Base-by-base conservation (phyloP, 1,140 invertebrate species). In the Agrilus planipennis region DNA sequence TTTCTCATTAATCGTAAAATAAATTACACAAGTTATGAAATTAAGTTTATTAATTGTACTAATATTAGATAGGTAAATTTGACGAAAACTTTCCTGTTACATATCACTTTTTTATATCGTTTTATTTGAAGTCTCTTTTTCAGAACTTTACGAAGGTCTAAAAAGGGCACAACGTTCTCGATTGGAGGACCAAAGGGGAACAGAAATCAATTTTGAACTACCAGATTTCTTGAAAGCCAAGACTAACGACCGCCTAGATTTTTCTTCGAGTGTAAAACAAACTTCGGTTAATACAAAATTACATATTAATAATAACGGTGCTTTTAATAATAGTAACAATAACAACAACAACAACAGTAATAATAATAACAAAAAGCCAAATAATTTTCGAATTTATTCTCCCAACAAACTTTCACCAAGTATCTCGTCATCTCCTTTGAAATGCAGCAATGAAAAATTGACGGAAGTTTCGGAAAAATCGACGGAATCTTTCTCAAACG, bases 151-250 rank as follows among this genome's bases (percentile, higher is more conserved):
- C 48, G 83, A 86, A 58, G 79, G 82, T 19, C 60, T 87, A 43
- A 83, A 83, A 59, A 67, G 79, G 45, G 81, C 80, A 2, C 83
- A 87, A 58, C 61, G 77, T 46, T 73, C 73, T 34, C 67, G 84
- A 16, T 59, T 88, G 29, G 84, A 88, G 58, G 84, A 88, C 59
- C 84, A 89, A 61, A 67, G 84, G 46, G 84, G 83, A 28, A 84
- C 79, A 1, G 79, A 83, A 64, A 83, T 84, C 1, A 84, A 84
- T 57, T 82, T 80, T 51, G 80, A 85, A 62, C 61, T 85, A 32
- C 81, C 83, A 2, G 83, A 86, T 49, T 85, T 87, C 60, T 62
- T 86, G 12, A 81, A 82, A 62, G 75, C 70, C 41, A 69, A 68
- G 50, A 64, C 67, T 42, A 61, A 63, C 42, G 55, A 62, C 27